Evolutionary conservation across 2,888 invertebrate species (phyloP), one percentile per base, ranked within the genome.

Genomic region (Drosophila cognata): DNA sequence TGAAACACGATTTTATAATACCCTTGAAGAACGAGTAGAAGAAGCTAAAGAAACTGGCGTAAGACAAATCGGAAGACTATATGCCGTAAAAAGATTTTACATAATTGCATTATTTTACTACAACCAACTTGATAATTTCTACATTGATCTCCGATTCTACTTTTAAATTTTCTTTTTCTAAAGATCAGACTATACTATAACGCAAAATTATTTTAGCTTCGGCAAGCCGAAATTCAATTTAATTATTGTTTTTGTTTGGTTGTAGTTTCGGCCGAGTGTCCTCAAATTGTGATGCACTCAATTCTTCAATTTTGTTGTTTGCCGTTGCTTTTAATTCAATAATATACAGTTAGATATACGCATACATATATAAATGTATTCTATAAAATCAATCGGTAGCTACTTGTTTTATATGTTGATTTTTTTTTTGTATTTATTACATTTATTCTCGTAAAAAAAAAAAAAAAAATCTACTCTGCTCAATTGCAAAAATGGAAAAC

Each of bases 261-360:
- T 67, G 21, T 60, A 67, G 35, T 65, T 43, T 31, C 29, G 56
- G 69, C 50, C 48, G 59, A 56, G 38, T 63, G 38, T 35, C 64
- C 64, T 74, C 70, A 57, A 60, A 61, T 61, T 53, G 36, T 60
- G 29, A 29, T 73, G 57, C 59, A 55, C 21, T 46, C 16, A 46
- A 46, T 46, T 25, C 16, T 13, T 3, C 11, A 11, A 51, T 28
- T n/a, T 38, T 31, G 35, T 41, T 6, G 16, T 52, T 41, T 41
- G 33, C 55, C 50, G 53, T 60, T 51, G 18, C 62, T 74, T 56
- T 53, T 64, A 59, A 43, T 53, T 74, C 25, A 36, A 52, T 59
- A 59, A 66, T 63, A 52, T 76, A 67, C 48, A 71, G 48, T 63
- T 63, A 61, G 57, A 66, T 66, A 66, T 56, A 43, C 31, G 31